Percentiles rank a stretch among this genome's conserved stretches.
phyloP scores from a whole-genome alignment of 1,140 invertebrate species.

The Trichogramma pretiosum region DNA sequence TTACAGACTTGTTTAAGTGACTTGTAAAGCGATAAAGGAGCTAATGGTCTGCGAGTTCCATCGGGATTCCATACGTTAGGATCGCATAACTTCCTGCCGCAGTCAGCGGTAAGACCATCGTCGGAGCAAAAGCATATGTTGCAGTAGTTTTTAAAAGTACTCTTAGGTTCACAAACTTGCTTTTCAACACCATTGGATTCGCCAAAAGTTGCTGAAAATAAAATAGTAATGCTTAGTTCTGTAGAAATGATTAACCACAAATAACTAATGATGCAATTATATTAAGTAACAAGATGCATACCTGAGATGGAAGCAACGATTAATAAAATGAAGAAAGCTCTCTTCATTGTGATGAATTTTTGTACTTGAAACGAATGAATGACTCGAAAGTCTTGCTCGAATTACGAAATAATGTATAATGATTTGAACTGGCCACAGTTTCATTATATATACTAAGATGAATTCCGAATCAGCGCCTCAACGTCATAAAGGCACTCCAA shows the following conservation, averaged over 20 bases:
- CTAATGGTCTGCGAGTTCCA: too few species aligned
- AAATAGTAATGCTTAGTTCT: neutral
- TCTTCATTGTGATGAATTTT: constrained; percentile 4
- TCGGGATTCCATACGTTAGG: neutral
- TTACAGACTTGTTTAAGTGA: constrained; percentile 3
- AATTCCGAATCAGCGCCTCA: too few species aligned
- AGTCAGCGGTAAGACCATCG: neutral
- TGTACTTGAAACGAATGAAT: neutral
- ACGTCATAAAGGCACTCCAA: too few species aligned
- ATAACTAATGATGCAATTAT: too few species aligned
- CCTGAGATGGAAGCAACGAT: neutral
- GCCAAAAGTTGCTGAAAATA: neutral
- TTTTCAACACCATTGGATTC: neutral
- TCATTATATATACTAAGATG: too few species aligned
- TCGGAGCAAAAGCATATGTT: neutral
- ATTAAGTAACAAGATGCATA: neutral
- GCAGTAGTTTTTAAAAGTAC: neutral
- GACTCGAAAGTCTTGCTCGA: too few species aligned
- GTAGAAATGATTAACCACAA: too few species aligned
- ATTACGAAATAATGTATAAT: too few species aligned
- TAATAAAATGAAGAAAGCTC: neutral
- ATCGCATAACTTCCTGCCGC: neutral
- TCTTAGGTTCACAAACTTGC: neutral
- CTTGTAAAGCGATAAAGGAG: too few species aligned
- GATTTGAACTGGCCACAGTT: too few species aligned